Percentiles rank a stretch among this genome's conserved stretches.
phyloP scores from a whole-genome alignment of 1,140 invertebrate species.

The Globodera rostochiensis region DNA sequence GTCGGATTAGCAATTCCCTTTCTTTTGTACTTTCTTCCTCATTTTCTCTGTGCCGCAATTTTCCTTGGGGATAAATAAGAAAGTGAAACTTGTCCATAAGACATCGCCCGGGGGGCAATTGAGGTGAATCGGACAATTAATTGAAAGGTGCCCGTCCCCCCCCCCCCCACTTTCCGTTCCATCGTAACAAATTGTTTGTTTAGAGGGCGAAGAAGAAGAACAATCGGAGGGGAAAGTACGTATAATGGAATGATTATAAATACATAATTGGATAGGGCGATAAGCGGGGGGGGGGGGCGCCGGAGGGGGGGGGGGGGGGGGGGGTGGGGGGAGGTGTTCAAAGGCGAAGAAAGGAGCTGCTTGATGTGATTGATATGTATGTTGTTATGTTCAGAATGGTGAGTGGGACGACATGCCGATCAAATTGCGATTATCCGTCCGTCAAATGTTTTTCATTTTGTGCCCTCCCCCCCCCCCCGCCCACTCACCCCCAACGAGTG shows the following conservation, averaged over 20 bases:
- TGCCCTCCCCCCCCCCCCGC: too few relatives aligned
- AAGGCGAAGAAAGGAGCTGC: neutral
- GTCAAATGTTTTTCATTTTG: neutral
- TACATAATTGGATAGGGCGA: neutral
- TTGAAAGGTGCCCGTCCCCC: neutral
- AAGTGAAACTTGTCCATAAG: neutral
- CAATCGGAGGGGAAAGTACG: neutral
- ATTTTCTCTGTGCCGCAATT: neutral
- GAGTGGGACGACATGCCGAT: too few relatives aligned
- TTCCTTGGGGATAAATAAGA: neutral
- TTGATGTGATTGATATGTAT: neutral
- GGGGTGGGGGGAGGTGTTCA: neutral
- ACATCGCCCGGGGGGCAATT: too few relatives aligned
- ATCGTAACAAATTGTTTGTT: conserved; percentile 10
- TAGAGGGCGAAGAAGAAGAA: neutral
- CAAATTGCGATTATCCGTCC: neutral
- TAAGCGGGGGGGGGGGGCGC: neutral
- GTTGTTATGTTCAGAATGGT: neutral
- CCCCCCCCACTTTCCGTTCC: neutral
- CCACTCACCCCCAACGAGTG: neutral
- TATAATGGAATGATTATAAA: neutral
- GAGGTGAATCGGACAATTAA: neutral
- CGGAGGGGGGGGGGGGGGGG: neutral
- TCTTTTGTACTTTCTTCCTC: neutral
- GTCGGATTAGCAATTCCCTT: neutral